Percentiles rank a stretch among this genome's conserved stretches.
Conservation (phyloP, 64 coral and sea anemone species). For the Trachythela sp. region DNA sequence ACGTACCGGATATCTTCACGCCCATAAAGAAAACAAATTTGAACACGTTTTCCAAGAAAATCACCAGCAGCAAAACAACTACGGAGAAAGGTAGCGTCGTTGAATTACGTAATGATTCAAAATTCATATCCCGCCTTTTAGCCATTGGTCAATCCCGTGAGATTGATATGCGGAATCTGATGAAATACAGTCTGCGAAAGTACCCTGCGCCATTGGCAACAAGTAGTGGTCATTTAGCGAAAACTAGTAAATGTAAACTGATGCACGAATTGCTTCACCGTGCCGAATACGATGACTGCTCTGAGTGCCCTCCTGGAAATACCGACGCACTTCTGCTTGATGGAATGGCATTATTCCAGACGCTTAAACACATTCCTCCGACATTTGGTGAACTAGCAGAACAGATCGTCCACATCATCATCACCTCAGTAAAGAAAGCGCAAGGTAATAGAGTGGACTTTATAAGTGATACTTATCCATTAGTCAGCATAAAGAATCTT, state of each 20-base stretch:
- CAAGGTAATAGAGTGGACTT: constrained; percentile 22
- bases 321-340: constrained; percentile 1
- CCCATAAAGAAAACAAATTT: not conserved
- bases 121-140: constrained; percentile 9
- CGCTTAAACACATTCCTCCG: not conserved
- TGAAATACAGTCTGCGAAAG: not conserved
- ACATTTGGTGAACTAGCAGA: constrained; percentile 9
- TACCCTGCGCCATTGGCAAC: constrained; percentile 18
- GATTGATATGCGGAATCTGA: constrained; percentile 11
- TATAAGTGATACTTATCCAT: constrained; percentile 1
- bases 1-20: constrained; percentile 2
- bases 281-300: not conserved
- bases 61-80: not conserved
- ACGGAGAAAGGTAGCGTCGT: not conserved
- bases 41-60: constrained; percentile 11
- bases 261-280: constrained; percentile 4
- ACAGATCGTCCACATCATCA: no score
- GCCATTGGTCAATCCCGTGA: constrained; percentile 9
- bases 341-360: constrained; percentile 17
- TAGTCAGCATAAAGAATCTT: constrained; percentile 5
- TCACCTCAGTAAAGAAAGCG: no score
- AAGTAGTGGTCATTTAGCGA: not conserved
- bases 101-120: constrained; percentile 26
- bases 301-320: not conserved
- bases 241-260: constrained; percentile 9